These are phyloP conservation scores for Trichonephila clavata DNA, from an alignment of 1,140 invertebrate genomes.

Conservation along the genomic window DNA sequence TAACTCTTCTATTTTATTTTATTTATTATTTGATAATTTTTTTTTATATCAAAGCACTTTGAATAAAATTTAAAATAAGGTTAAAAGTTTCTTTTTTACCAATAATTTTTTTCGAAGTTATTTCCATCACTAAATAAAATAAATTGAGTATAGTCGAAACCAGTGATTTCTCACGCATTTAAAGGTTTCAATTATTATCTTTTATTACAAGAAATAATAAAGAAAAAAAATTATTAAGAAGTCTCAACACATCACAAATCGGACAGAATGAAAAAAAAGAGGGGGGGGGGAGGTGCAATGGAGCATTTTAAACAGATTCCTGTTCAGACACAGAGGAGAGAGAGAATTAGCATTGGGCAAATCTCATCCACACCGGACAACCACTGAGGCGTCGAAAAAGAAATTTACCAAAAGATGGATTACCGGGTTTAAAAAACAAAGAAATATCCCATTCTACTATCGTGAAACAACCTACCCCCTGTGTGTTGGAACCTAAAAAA, in stretches of 20 bases:
- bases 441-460: slow-evolving; percentile 30
- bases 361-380: slow-evolving; percentile 11
- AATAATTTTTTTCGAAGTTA: no score
- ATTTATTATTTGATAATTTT: no score
- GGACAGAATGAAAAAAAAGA: not conserved
- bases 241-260: not conserved
- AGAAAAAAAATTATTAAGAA: no score
- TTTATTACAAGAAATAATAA: no score
- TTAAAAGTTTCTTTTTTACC: no score
- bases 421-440: slow-evolving; percentile 29
- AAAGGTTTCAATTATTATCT: no score
- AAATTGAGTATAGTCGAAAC: no score
- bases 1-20: no score
- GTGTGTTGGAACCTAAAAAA: not conserved
- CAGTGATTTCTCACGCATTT: no score
- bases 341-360: slow-evolving; percentile 39
- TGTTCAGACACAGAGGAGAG: not conserved
- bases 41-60: no score
- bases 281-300: not conserved
- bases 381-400: slow-evolving; percentile 67
- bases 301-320: not conserved
- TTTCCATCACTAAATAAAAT: no score
- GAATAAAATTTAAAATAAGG: no score
- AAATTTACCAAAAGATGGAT: slow-evolving; percentile 65
- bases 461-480: slow-evolving; percentile 65